These are phyloP conservation scores for Apamea crenata DNA, from an alignment of 2,888 invertebrate genomes.

Conservation along the genomic window DNA sequence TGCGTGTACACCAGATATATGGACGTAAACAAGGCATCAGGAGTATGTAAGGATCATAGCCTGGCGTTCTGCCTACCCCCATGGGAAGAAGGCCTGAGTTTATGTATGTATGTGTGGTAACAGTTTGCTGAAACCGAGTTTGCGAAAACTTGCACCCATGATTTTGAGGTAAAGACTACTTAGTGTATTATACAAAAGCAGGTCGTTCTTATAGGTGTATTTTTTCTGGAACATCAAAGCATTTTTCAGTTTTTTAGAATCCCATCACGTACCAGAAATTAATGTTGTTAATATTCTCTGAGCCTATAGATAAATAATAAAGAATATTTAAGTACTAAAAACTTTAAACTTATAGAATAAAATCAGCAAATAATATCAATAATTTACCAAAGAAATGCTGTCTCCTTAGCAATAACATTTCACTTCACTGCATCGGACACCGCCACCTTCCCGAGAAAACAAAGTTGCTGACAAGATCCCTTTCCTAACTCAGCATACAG, in stretches of 20 bases:
- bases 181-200: not conserved
- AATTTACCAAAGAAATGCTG: constrained; percentile 2
- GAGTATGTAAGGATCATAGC: not conserved
- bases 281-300: not conserved
- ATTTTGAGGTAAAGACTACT: not conserved
- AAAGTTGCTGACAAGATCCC: constrained; percentile 40
- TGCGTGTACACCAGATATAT: not conserved
- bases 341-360: not conserved
- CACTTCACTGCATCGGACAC: constrained; percentile 34
- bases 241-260: not conserved
- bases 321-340: not conserved
- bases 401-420: constrained; percentile 11
- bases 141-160: not conserved
- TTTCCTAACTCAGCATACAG: constrained; percentile 51
- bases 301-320: not conserved
- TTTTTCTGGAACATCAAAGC: no score
- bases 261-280: not conserved
- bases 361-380: not conserved
- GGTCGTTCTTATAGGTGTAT: no score
- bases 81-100: no score
- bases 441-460: constrained; percentile 15
- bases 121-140: no score
- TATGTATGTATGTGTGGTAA: no score
- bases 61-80: no score
- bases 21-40: not conserved